Evolutionary conservation across 2,113 vertebrate genomes (phyloP), one percentile per base, ranked within the genome.

Genomic region (Eretmodus cyanostictus): DNA sequence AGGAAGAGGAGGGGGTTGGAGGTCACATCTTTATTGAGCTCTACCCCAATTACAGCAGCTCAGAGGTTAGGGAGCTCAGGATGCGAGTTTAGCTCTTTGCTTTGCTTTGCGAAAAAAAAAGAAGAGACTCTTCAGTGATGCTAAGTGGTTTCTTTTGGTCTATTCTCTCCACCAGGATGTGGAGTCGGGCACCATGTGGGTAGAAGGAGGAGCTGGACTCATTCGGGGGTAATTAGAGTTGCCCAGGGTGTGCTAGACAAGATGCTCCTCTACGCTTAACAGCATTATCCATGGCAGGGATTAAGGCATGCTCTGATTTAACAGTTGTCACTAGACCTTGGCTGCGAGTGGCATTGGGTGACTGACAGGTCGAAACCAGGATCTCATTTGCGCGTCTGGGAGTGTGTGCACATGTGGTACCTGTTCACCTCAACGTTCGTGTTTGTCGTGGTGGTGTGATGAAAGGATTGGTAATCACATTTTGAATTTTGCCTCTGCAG

Each of bases 251-350:
- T 22, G 89, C 89, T 91, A 89, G 92, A 87, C 5, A 86, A 90
- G 93, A 93, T 86, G 93, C 87, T 92, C 76, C 86, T 94, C 3
- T 88, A 87, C 84, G 55, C 36, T 92, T 97, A 96, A 94, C 92
- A 92, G 80, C 87, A 93, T 95, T 86, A 91, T 92, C 85, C 84
- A 47, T 76, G 76, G 82, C 89, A 11, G 76, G 31, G 84, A 91
- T 81, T 83, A 93, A 92, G 87, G 85, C 94, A 85, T 81, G 59
- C 91, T 83, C 76, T 88, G 90, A 94, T 96, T 96, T 96, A 92
- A 96, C 95, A 95, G 76, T 95, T 95, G 94, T 90, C 94, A 91
- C 93, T 93, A 81, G 93, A 88, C 93, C 94, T 89, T 93, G 93
- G 85, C 89, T 95, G 85, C 94, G 85, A 95, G 89, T 85, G 17